Conservation (phyloP, 2,113 vertebrate species). For the Gambusia holbrooki region DNA sequence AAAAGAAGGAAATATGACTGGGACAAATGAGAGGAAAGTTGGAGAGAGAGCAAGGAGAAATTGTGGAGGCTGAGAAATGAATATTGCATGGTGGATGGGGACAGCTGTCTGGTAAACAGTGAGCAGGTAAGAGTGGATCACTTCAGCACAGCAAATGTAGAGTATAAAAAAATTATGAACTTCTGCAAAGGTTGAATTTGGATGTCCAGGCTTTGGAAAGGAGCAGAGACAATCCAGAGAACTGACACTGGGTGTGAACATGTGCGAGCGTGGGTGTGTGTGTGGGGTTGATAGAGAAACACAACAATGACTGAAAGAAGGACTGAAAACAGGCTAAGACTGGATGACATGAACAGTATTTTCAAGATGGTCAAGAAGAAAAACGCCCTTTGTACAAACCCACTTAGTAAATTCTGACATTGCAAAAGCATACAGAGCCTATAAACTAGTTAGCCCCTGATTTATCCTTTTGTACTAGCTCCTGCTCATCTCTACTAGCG, state of each 20-base stretch:
- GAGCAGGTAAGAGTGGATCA: slow-evolving; percentile 28
- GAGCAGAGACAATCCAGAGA: slow-evolving; percentile 58
- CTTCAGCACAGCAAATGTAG: slow-evolving; percentile 10
- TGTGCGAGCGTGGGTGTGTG: background rate
- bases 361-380: slow-evolving; percentile 1
- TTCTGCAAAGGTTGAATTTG: slow-evolving; percentile 43
- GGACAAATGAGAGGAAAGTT: background rate
- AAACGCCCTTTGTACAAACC: slow-evolving; percentile 2
- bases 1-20: background rate
- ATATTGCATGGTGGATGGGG: slow-evolving; percentile 19
- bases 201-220: slow-evolving; percentile 53
- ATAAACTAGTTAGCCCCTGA: too few relatives aligned
- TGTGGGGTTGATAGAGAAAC: slow-evolving; percentile 23
- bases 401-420: background rate
- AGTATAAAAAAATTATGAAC: slow-evolving; percentile 33
- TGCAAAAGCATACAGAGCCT: background rate
- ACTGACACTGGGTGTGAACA: slow-evolving; percentile 36
- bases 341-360: slow-evolving; percentile 5
- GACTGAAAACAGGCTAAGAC: slow-evolving; percentile 41
- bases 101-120: slow-evolving; percentile 36
- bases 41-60: background rate
- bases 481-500: too few relatives aligned
- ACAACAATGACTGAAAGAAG: slow-evolving; percentile 33
- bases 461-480: too few relatives aligned
- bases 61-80: slow-evolving; percentile 21